phyloP scores from a whole-genome alignment of 1,140 invertebrate species.

The fruit fly (Drosophila melanogaster) region DNA sequence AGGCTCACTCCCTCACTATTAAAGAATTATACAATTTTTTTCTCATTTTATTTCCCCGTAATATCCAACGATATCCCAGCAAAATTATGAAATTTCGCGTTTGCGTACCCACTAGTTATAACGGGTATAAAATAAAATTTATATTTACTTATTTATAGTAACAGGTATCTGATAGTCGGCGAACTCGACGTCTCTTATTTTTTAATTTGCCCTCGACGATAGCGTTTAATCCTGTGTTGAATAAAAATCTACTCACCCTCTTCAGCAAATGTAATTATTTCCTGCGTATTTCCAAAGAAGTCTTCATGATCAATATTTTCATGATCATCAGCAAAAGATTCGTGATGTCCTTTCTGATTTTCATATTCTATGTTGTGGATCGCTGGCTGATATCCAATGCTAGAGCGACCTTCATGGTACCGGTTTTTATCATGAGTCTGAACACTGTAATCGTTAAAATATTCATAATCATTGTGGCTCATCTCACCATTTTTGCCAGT shows the following conservation, averaged over 20 bases:
- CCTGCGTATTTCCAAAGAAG: conserved; percentile 91
- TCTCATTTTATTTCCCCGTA: no score
- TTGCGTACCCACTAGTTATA: no score
- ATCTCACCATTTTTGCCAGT: conserved; percentile 29
- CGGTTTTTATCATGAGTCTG: conserved; percentile 22
- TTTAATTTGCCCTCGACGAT: no score
- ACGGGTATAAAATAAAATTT: no score
- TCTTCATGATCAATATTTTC: conserved; percentile 87
- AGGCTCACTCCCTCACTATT: no score
- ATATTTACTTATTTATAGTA: no score
- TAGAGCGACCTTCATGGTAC: conserved; percentile 3
- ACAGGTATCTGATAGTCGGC: no score
- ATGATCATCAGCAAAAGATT: conserved; percentile 21
- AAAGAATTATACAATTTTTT: no score
- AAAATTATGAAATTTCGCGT: no score
- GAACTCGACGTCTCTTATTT: no score
- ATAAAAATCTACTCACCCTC: conserved; percentile 87
- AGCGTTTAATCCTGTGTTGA: no score
- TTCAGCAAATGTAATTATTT: conserved; percentile 93
- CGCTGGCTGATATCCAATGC: conserved; percentile 5
- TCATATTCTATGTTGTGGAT: conserved; percentile 2
- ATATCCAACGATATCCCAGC: no score
- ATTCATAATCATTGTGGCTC: conserved; percentile 51
- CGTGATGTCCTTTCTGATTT: conserved; percentile 14
- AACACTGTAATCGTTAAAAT: conserved; percentile 62